Conservation (phyloP, 2,113 vertebrate genomes). For the Heteronetta atricapilla region DNA sequence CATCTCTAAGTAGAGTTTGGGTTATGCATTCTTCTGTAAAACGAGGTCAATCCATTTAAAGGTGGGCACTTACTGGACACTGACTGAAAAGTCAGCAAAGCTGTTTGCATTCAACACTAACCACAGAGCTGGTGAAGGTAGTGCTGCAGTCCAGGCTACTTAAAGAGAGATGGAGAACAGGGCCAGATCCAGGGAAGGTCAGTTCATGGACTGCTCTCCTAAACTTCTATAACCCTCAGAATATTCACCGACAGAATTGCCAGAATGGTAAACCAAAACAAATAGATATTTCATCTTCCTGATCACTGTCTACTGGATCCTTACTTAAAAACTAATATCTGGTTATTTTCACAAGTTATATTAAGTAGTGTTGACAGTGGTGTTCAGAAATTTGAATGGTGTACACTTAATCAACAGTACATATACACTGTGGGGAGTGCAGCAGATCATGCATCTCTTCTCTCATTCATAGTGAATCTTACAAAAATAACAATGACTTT, state of each 20-base stretch:
- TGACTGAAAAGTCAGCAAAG: not conserved
- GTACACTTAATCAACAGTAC: not conserved
- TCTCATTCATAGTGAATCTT: not conserved
- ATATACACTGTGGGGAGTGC: not conserved
- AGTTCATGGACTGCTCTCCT: not conserved
- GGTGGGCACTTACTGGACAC: not conserved
- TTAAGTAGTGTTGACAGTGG: not conserved
- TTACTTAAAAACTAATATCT: not conserved
- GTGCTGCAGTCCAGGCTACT: too few relatives aligned
- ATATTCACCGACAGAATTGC: not conserved
- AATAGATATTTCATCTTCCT: not conserved
- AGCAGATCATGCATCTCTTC: not conserved
- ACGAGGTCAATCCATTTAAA: not conserved
- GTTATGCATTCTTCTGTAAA: not conserved
- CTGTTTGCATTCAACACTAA: rapidly evolving
- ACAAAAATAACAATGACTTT: not conserved
- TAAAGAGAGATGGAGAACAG: not conserved
- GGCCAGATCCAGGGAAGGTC: not conserved
- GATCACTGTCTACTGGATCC: not conserved
- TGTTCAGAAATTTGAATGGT: not conserved
- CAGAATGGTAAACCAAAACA: not conserved
- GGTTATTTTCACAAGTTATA: not conserved
- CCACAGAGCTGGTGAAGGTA: not conserved
- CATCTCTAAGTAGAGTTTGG: not conserved
- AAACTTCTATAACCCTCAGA: not conserved